Percentiles rank a stretch among this genome's conserved stretches.
phyloP scores from a whole-genome alignment of 2,797 vertebrate species.

The Scarus forsteni region DNA sequence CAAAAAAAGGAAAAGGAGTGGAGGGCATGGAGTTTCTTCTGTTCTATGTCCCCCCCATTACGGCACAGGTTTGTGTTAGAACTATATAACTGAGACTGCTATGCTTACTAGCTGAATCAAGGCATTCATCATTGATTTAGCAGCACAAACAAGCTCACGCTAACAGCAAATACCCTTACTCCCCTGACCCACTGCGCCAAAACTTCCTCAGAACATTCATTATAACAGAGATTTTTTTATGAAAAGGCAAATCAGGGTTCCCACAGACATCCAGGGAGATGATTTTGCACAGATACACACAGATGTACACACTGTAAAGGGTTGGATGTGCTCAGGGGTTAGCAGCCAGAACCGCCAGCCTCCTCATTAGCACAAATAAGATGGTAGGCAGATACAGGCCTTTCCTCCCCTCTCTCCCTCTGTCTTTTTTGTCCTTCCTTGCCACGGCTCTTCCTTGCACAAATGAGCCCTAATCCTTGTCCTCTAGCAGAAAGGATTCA shows the following conservation, averaged over 20 bases:
- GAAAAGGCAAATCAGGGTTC: constrained; percentile 31
- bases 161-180: constrained; percentile 17
- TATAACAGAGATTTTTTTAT: constrained; percentile 24
- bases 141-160: constrained; percentile 19
- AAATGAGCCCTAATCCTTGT: constrained; percentile 65
- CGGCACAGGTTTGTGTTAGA: constrained; percentile 18
- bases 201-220: constrained; percentile 37
- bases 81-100: constrained; percentile 1
- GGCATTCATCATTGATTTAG: constrained; percentile 22
- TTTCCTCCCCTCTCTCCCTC: constrained; percentile 35
- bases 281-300: constrained; percentile 8
- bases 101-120: constrained; percentile 37
- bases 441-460: constrained; percentile 43
- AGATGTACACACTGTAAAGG: constrained; percentile 25
- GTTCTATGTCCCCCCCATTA: constrained; percentile 45
- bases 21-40: constrained; percentile 37
- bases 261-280: constrained; percentile 44
- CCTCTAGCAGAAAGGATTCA: constrained; percentile 34
- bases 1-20: constrained; percentile 46
- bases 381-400: constrained; percentile 61
- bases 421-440: constrained; percentile 38
- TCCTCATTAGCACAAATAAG: constrained; percentile 76
- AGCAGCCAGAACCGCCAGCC: constrained; percentile 54
- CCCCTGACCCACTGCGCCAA: constrained; percentile 11
- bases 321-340: constrained; percentile 58